Percentiles rank a stretch among this genome's conserved stretches.
Conservation (phyloP, 1,140 invertebrate genomes). For the Drosophila varians region DNA sequence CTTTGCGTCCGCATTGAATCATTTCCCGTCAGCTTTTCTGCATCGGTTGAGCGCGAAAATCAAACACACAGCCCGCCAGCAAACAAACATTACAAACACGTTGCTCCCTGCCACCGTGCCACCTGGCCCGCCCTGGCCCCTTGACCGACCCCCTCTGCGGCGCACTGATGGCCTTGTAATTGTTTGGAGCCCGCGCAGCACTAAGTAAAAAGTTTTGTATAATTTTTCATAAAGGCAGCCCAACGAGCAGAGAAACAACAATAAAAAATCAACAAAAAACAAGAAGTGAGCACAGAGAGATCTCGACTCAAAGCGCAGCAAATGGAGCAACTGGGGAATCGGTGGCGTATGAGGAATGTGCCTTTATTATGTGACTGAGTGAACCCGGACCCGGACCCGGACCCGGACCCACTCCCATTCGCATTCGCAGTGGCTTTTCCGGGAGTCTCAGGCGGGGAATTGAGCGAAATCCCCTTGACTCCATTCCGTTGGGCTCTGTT, state of each 20-base stretch:
- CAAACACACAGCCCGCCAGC: constrained; percentile 11
- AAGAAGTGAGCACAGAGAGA: not conserved
- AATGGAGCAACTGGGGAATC: constrained; percentile 62
- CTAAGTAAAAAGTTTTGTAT: constrained; percentile 80
- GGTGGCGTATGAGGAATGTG: constrained; percentile 66
- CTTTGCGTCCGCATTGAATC: constrained; percentile 21
- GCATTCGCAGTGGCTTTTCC: too few relatives aligned
- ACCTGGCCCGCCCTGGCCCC: too few relatives aligned
- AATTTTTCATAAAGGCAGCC: constrained; percentile 71
- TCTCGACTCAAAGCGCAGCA: constrained; percentile 15
- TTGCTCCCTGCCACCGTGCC: constrained; percentile 47
- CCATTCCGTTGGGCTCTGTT: not conserved
- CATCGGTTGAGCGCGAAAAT: constrained; percentile 50
- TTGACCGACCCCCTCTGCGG: not conserved
- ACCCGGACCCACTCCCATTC: constrained; percentile 6
- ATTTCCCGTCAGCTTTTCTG: constrained; percentile 8
- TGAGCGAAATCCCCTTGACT: constrained; percentile 11
- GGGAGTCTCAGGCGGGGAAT: constrained; percentile 11
- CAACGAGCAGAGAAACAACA: constrained; percentile 16
- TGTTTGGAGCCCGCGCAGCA: constrained; percentile 52
- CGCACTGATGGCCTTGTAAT: constrained; percentile 56
- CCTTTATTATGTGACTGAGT: constrained; percentile 55
- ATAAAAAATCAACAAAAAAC: constrained; percentile 9
- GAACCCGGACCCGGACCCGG: not conserved
- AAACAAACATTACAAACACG: constrained; percentile 53